These are phyloP conservation scores for Hylyphantes graminicola DNA, from an alignment of 1,140 invertebrate genomes.

Conservation along the genomic window DNA sequence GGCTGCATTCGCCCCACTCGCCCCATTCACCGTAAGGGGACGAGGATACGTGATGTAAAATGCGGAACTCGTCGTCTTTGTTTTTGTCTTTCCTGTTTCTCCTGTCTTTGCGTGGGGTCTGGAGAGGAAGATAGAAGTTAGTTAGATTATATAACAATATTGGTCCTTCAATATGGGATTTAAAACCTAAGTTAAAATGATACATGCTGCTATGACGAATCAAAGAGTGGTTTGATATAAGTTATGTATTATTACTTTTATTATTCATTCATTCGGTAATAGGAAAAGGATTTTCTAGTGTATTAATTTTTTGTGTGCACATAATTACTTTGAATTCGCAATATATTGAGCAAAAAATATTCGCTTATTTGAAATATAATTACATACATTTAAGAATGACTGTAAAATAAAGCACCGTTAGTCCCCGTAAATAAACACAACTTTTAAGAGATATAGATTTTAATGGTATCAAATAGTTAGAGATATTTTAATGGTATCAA, in stretches of 20 bases:
- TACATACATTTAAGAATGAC: too few species aligned
- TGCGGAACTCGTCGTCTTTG: slow-evolving; percentile 62
- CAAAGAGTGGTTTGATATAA: not conserved
- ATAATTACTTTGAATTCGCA: too few species aligned
- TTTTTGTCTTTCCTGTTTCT: slow-evolving; percentile 56
- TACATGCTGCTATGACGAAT: not conserved
- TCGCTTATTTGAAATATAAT: too few species aligned
- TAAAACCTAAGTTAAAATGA: not conserved
- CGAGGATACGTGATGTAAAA: slow-evolving; percentile 66
- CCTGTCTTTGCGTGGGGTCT: not conserved
- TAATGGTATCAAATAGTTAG: too few species aligned
- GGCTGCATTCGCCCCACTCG: slow-evolving; percentile 74
- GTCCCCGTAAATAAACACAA: too few species aligned
- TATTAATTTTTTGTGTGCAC: too few species aligned
- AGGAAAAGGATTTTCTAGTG: too few species aligned
- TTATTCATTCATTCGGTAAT: not conserved
- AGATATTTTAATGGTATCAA: too few species aligned
- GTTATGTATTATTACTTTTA: not conserved
- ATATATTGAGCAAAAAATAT: too few species aligned
- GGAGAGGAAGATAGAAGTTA: not conserved
- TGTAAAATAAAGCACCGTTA: too few species aligned
- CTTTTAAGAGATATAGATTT: too few species aligned
- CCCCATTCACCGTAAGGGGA: slow-evolving; percentile 74
- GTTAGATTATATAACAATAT: too few species aligned
- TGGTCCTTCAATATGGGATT: not conserved